phyloP scores from a whole-genome alignment of 2,888 invertebrate genomes.

The Heteromyza rotundicornis region DNA sequence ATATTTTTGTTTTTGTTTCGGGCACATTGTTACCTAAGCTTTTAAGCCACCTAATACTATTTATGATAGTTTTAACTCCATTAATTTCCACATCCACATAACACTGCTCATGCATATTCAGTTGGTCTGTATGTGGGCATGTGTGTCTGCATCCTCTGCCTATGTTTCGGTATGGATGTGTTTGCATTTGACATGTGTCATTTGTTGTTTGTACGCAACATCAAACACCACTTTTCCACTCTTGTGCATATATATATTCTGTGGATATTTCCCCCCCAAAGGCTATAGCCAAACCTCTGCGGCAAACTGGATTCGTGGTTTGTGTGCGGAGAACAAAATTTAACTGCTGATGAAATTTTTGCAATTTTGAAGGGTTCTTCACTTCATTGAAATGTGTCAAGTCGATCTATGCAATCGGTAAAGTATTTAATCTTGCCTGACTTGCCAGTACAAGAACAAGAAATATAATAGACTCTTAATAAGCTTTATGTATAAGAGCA shows the following conservation, averaged over 20 bases:
- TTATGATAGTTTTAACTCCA: not conserved
- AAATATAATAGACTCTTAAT: too few species aligned
- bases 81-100: not conserved
- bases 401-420: too few species aligned
- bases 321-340: too few species aligned
- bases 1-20: not conserved
- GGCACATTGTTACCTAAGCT: not conserved
- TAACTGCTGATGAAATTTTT: too few species aligned
- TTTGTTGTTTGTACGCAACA: not conserved
- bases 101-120: not conserved
- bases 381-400: too few species aligned
- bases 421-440: too few species aligned
- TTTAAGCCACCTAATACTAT: not conserved
- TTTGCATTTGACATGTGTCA: conserved; percentile 1
- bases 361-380: too few species aligned
- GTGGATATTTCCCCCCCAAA: not conserved
- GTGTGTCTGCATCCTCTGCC: not conserved
- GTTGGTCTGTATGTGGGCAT: not conserved
- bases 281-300: too few species aligned
- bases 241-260: not conserved
- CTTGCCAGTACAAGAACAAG: too few species aligned
- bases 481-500: too few species aligned
- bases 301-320: too few species aligned
- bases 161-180: not conserved
- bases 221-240: not conserved